Evolutionary conservation across 2,797 vertebrate genomes (phyloP), one percentile per base, ranked within the genome.

Genomic region (Jordanella pulchra): DNA sequence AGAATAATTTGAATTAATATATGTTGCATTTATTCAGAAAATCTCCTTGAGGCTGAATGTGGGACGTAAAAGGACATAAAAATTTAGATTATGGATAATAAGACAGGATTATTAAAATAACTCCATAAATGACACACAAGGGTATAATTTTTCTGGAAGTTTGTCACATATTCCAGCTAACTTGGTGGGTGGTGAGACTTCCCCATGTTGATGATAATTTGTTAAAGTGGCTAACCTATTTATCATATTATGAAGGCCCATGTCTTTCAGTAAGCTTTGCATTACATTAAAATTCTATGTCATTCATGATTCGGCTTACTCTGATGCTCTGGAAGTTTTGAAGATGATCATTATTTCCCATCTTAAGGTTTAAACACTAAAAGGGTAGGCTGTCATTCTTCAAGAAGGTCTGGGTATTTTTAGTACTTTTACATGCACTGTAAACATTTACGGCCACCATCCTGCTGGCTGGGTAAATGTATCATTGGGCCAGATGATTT

Each of bases 401-500:
- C 78, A 66, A 54, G 69, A 77, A 79, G 84, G 81, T 30, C 60
- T 69, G 72, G 84, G 47, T 93, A 95, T 92, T 91, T 92, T 94
- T 92, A 91, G 91, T 82, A 78, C 87, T 90, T 92, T 92, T 88
- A 89, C 87, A 86, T 64, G 70, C 85, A 86, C 89, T 93, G 87
- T 92, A 94, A 93, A 91, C 87, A 91, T 89, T 89, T 85, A 89
- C 86, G 81, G 82, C 87, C 85, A 70, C 80, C 85, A 66, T 78
- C 79, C 58, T 69, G 30, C 18, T 77, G 76, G 77, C 76, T 71
- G 79, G 80, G 83, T 83, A 79, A 80, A 84, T 69, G 82, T 81
- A 92, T 92, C 89, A 91, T 89, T 86, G 65, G 77, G 79, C 82
- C 88, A 84, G 72, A 45, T 89, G 81, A 87, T 93, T 92, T 92